Evolutionary conservation across 1,140 invertebrate genomes (phyloP), one percentile per base, ranked within the genome.

Genomic region (Euwallacea similis): DNA sequence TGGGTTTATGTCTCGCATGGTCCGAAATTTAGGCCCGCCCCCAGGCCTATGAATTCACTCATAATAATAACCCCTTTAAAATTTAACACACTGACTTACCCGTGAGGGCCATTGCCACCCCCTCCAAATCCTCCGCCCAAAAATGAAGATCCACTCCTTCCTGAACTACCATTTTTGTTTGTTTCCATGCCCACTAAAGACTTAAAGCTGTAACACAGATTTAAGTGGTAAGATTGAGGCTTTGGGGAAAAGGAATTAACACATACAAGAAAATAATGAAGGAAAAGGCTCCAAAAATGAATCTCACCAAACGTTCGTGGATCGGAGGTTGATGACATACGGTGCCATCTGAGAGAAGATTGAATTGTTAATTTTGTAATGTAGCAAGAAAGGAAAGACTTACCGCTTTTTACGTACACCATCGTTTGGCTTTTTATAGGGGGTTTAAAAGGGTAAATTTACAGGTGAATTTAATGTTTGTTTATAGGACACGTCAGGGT

Each of bases 211-310:
- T 33, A 73, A 50, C 15, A 73, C 55, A 66, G 42, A 63, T 59
- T n/a, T 21, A 63, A 53, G 50, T 63, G 15, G 64, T 10, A 47
- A 61, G 72, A 64, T 42, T 58, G 64, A 53, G 65, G 69, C 42
- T 63, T 50, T 46, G 3, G 2, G 50, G 61, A 6, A 56, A 44
- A 15, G 62, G 47, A 62, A 59, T 68, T 43, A 42, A 7, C 41
- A 78, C 80, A 79, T 76, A 82, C 81, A 82, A 82, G 63, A 76
- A 74, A 42, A 78, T 75, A 3, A 79, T 56, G 60, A 81, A 81
- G 16, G 71, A 58, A 47, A 82, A 63, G 11, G 75, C 50, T n/a
- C 81, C 80, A 75, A 80, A 79, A 67, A 82, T 77, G 2, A 79
- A 68, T 43, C 75, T 73, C 3, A 73, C 58, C 13, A 82, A 46